Evolutionary conservation across 2,113 vertebrate species (phyloP), one percentile per base, ranked within the genome.

Genomic region (Oenanthe melanoleuca): DNA sequence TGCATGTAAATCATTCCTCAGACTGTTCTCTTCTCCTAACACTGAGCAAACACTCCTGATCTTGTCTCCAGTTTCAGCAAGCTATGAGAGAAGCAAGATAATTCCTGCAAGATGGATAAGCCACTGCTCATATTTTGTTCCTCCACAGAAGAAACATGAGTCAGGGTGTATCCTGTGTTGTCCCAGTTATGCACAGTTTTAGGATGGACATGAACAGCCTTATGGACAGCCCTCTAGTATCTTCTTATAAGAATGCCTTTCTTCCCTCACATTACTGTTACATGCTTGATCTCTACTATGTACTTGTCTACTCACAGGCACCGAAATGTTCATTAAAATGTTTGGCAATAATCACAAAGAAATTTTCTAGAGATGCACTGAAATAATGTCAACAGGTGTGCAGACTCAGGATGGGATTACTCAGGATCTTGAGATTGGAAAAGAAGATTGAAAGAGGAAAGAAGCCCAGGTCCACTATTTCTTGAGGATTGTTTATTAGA

Each of bases 221-320:
- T 42, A 45, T 4, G 7, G 33, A 50, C 28, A 47, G 23, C 0
- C 0, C 1, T 4, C 6, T 10, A 28, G 0, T 38, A 33, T 15
- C 17, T 47, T 38, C n/a, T 79, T 67, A 5, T 3, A 75, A 49
- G 33, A 37, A 50, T 16, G 5, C 2, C 31, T 71, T 67, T 4
- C 4, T 67, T 29, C 14, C 5, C 23, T 67, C 5, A 2, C 11
- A 2, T 13, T 63, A 11, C 14, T 7, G 1, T 77, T 50, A 20
- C 6, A 15, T 34, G 8, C 16, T 66, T 75, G 16, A 49, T 83
- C 12, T 50, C 24, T 79, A 3, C 71, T 49, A 18, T 29, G 23
- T 81, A 13, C 1, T 3, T 2, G 2, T 38, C 21, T 12, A 31
- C 28, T 37, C 23, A 65, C 3, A 66, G 11, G 5, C 19, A 42